Evolutionary conservation across 2,797 vertebrate genomes (phyloP).

Genomic region (Labeo calbasu): DNA sequence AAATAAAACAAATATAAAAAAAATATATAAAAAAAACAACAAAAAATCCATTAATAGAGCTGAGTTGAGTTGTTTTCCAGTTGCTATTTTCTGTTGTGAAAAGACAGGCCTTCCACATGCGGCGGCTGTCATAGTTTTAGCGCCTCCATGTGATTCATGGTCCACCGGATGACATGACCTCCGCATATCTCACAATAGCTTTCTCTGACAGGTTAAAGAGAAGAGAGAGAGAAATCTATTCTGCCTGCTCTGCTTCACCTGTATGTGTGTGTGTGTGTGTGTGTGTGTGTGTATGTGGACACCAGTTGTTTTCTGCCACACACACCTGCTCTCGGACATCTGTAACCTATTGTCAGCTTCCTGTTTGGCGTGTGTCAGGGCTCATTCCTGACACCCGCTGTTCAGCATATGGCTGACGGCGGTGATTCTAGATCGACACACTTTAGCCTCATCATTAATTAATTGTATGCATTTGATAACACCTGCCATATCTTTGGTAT

Average conservation of each 20-base stretch:
- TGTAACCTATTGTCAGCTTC: slow-evolving; percentile 13
- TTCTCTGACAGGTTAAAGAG: background rate
- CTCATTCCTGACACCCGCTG: slow-evolving; percentile 1
- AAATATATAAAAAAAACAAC: background rate
- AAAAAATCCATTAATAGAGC: background rate
- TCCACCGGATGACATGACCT: background rate
- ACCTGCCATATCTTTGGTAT: background rate
- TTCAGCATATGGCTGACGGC: background rate
- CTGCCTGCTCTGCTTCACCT: background rate
- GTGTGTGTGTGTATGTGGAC: background rate
- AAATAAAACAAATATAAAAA: background rate
- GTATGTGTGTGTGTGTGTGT: background rate
- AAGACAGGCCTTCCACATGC: background rate
- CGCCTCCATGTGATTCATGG: background rate
- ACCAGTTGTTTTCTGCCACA: background rate
- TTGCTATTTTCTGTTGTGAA: background rate
- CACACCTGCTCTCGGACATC: slow-evolving; percentile 6
- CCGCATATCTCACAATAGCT: background rate
- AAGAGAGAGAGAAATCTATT: background rate
- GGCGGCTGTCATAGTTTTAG: background rate
- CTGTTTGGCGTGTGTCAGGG: background rate
- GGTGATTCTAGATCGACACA: background rate
- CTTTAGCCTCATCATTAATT: slow-evolving; percentile 17
- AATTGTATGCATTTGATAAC: background rate
- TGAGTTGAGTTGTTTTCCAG: background rate